Conservation (phyloP, 2,888 invertebrate species). For the Melieria crassipennis region DNA sequence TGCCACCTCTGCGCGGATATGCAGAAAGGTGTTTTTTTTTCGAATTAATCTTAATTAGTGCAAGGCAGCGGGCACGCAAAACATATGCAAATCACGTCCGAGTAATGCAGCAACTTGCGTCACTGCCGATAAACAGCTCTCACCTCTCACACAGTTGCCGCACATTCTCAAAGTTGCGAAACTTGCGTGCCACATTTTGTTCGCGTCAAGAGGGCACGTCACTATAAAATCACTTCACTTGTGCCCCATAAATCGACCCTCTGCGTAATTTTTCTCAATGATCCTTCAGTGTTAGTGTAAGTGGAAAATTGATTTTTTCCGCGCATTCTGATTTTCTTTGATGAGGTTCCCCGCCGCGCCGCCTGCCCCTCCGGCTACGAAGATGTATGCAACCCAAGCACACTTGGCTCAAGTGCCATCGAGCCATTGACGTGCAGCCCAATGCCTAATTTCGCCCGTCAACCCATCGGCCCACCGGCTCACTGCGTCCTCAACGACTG, state of each 20-base stretch:
- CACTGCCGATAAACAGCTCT: too few species aligned
- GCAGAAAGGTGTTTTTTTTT: too few species aligned
- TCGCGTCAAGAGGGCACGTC: too few species aligned
- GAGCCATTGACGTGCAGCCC: not conserved
- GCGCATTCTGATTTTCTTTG: not conserved
- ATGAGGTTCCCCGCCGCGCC: not conserved
- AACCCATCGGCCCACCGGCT: not conserved
- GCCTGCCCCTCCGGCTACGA: not conserved
- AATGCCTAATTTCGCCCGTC: not conserved
- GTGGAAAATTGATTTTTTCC: not conserved
- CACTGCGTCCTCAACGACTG: slow-evolving; percentile 24
- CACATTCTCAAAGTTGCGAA: too few species aligned
- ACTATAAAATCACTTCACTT: not conserved
- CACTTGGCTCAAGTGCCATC: not conserved
- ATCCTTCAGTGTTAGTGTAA: not conserved
- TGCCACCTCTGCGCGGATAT: too few species aligned
- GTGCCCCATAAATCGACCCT: not conserved
- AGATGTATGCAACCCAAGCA: not conserved
- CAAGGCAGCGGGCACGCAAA: too few species aligned
- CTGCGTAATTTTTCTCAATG: not conserved
- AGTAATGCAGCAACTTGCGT: too few species aligned
- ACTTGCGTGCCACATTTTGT: too few species aligned
- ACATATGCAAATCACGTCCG: too few species aligned
- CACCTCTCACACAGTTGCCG: too few species aligned
- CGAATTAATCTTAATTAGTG: too few species aligned